Conservation (phyloP, 2,888 invertebrate genomes). For the Willowsia nigromaculata region DNA sequence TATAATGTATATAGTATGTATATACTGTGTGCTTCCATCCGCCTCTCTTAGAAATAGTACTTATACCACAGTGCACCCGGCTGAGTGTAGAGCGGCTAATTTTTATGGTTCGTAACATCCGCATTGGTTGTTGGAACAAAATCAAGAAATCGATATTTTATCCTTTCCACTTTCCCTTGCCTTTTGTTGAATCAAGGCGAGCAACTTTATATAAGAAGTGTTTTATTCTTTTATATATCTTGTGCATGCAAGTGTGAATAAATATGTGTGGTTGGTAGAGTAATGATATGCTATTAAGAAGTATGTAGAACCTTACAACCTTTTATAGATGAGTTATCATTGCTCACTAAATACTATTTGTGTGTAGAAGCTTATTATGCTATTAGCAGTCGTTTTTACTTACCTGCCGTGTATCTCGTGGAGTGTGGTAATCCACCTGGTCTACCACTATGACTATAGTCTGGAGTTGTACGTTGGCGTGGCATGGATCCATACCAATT, state of each 20-base stretch:
- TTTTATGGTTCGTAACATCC: conserved; percentile 39
- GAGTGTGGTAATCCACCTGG: conserved; percentile 71
- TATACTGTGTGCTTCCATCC: too few relatives aligned
- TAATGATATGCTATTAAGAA: not conserved
- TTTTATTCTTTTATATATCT: not conserved
- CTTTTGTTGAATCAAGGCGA: not conserved
- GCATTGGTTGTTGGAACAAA: conserved; percentile 38
- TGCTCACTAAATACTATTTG: too few relatives aligned
- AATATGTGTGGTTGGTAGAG: not conserved
- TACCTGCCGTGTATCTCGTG: conserved; percentile 77
- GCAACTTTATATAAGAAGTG: not conserved
- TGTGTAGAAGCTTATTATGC: too few relatives aligned
- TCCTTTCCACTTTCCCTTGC: not conserved
- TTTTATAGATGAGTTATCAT: too few relatives aligned
- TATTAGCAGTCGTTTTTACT: conserved; percentile 28
- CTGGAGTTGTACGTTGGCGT: conserved; percentile 72
- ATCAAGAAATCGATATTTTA: conserved; percentile 50
- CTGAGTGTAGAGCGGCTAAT: not conserved
- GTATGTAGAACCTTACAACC: not conserved
- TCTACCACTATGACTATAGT: conserved; percentile 52
- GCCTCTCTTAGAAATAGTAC: too few relatives aligned
- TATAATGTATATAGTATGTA: too few relatives aligned
- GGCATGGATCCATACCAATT: conserved; percentile 79
- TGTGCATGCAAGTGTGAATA: not conserved
- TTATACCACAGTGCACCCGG: too few relatives aligned